Evolutionary conservation across 2,888 invertebrate genomes (phyloP).

Genomic region (Calameuta filiformis): DNA sequence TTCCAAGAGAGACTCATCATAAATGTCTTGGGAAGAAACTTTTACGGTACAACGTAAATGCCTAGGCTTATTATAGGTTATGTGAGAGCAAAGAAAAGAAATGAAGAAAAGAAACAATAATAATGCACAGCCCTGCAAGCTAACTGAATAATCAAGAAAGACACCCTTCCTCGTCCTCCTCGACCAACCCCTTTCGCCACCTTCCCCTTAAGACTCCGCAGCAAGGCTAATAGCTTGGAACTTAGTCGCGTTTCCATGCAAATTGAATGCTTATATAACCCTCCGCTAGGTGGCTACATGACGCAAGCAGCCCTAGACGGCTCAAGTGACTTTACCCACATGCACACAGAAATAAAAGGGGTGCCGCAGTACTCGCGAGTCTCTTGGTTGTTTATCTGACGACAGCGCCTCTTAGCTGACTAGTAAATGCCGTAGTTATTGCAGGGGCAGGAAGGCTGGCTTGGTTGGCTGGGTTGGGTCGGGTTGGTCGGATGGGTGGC

Average conservation of each 20-base stretch:
- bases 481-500: too few relatives aligned
- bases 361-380: conserved; percentile 27
- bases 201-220: conserved; percentile 23
- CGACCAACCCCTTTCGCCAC: conserved; percentile 18
- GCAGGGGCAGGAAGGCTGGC: conserved; percentile 14
- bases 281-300: neutral
- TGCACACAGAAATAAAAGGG: neutral
- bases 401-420: conserved; percentile 46
- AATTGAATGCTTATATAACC: conserved; percentile 53
- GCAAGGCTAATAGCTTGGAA: conserved; percentile 53
- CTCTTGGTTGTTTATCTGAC: conserved; percentile 53
- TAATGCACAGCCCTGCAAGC: neutral
- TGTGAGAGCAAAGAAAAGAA: neutral
- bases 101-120: neutral
- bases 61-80: neutral
- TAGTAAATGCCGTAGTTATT: conserved; percentile 58
- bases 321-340: neutral
- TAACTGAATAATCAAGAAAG: neutral
- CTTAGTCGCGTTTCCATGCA: conserved; percentile 61
- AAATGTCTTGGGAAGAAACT: neutral
- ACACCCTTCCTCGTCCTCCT: neutral
- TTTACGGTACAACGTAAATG: neutral
- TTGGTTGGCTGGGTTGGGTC: neutral
- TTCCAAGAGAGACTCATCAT: neutral
- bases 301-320: neutral